phyloP scores from a whole-genome alignment of 2,797 vertebrate genomes.

The Microhierax caerulescens region DNA sequence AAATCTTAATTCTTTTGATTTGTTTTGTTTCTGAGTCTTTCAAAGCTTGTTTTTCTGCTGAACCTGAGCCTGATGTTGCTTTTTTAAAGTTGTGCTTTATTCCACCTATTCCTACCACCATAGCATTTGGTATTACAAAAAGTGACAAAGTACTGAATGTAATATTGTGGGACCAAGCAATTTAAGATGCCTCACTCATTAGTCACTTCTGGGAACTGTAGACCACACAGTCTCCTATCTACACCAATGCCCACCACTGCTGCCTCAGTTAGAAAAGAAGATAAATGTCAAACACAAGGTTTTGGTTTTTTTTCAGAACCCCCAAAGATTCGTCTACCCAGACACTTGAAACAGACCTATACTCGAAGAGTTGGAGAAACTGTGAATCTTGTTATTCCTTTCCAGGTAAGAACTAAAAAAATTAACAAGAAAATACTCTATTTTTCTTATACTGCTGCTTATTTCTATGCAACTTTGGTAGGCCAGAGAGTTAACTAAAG shows the following conservation, averaged over 20 bases:
- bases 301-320: conserved; percentile 77
- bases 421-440: not conserved
- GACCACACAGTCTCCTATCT: not conserved
- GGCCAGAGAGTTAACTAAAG: not conserved
- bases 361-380: conserved; percentile 92
- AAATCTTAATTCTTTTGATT: not conserved
- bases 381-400: conserved; percentile 96
- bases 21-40: not conserved
- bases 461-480: not conserved
- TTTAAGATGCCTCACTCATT: not conserved
- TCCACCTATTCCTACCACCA: not conserved
- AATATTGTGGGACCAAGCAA: not conserved
- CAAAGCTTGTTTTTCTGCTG: not conserved
- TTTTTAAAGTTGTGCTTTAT: not conserved
- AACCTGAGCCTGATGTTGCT: not conserved
- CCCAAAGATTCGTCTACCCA: conserved; percentile 95
- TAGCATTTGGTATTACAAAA: not conserved
- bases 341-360: conserved; percentile 95
- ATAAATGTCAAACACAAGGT: not conserved
- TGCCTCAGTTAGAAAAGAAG: not conserved
- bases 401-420: conserved; percentile 80
- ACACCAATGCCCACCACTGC: not conserved
- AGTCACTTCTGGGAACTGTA: not conserved
- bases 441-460: not conserved
- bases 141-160: not conserved